phyloP scores from a whole-genome alignment of 2,888 invertebrate genomes.

The Camponotus fellah region DNA sequence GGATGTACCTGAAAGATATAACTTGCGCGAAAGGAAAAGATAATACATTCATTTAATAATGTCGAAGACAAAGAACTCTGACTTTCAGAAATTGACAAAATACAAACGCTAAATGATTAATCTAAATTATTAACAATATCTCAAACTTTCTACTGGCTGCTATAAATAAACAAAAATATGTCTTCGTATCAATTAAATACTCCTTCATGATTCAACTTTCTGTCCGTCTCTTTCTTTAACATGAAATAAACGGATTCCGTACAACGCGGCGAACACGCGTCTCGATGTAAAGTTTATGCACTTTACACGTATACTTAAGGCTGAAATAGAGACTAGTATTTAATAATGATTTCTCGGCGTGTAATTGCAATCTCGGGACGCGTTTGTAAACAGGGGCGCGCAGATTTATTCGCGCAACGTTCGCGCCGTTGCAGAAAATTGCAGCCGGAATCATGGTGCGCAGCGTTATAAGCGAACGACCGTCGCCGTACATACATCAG shows the following conservation, averaged over 20 bases:
- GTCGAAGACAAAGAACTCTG: not conserved
- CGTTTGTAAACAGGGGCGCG: not conserved
- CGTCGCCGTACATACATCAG: conserved; percentile 48
- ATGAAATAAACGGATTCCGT: no score
- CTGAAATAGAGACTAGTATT: not conserved
- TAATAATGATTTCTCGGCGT: conserved; percentile 8
- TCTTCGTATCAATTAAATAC: not conserved
- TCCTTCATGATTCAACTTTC: not conserved
- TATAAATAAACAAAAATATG: not conserved
- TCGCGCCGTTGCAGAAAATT: conserved; percentile 58
- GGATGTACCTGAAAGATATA: not conserved
- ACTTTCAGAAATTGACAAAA: no score
- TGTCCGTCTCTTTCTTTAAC: not conserved
- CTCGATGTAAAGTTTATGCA: not conserved
- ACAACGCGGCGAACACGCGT: no score
- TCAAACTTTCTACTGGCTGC: not conserved
- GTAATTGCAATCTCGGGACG: conserved; percentile 10
- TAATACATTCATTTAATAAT: not conserved
- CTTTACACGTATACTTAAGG: not conserved
- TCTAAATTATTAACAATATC: not conserved
- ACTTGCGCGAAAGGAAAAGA: not conserved
- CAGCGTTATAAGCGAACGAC: conserved; percentile 73
- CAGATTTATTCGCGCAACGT: conserved; percentile 31
- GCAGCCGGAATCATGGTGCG: conserved; percentile 78
- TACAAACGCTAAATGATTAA: no score